Evolutionary conservation across 2,113 vertebrate species (phyloP).

Genomic region (Miniopterus natalensis): DNA sequence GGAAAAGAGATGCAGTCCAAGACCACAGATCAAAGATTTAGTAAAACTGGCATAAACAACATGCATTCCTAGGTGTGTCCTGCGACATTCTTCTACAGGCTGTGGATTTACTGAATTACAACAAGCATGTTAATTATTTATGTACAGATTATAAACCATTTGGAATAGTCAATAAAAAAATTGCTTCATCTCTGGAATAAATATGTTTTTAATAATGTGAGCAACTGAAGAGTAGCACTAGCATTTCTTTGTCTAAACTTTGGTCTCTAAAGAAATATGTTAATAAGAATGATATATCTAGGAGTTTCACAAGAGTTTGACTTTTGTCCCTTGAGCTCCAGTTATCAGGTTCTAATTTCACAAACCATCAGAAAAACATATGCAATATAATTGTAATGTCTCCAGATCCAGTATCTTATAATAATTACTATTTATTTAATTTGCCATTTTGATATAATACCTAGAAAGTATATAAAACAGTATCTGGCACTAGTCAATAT

Average conservation of each 20-base stretch:
- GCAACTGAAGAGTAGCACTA: neutral
- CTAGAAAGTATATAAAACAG: neutral
- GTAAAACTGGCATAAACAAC: neutral
- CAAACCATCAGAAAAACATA: neutral
- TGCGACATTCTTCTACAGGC: neutral
- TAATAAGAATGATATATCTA: neutral
- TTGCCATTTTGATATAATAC: constrained; percentile 10
- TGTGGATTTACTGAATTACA: neutral
- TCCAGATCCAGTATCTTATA: neutral
- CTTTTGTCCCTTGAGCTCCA: neutral
- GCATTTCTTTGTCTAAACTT: neutral
- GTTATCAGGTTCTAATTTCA: neutral
- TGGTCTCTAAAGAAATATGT: neutral
- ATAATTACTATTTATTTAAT: neutral
- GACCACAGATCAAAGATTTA: neutral
- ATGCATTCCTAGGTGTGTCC: neutral
- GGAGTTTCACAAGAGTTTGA: neutral
- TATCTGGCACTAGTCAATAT: neutral
- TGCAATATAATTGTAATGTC: neutral
- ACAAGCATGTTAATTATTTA: neutral
- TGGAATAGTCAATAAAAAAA: neutral
- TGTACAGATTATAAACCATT: neutral
- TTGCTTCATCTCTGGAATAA: constrained; percentile 20
- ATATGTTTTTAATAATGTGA: neutral
- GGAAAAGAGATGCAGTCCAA: neutral